Percentiles rank a stretch among this genome's conserved stretches.
Evolutionary conservation across 2,888 invertebrate genomes (phyloP).

Genomic region (Archips xylosteana): DNA sequence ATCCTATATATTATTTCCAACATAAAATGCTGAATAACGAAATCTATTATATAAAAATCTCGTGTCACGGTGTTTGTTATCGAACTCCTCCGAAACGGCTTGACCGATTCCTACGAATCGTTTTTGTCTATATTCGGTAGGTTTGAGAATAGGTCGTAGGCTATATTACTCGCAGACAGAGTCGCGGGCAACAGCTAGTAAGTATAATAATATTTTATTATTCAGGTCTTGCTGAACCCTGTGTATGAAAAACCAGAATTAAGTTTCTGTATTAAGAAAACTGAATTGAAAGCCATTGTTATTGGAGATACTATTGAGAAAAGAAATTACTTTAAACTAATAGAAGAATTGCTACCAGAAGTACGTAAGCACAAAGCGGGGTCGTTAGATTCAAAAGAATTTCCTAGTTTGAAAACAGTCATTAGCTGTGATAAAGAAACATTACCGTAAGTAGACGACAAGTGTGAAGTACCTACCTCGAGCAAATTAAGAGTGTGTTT

Average conservation of each 20-base stretch:
- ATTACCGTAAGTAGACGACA: constrained; percentile 77
- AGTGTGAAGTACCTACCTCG: background rate
- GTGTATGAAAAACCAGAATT: constrained; percentile 90
- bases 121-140: no score
- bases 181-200: background rate
- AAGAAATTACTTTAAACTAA: constrained; percentile 88
- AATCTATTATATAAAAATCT: no score
- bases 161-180: no score
- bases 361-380: constrained; percentile 77
- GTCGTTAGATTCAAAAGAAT: constrained; percentile 69
- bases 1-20: no score
- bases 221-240: constrained; percentile 92
- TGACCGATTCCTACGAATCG: no score
- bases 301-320: constrained; percentile 87
- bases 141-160: no score
- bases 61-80: no score
- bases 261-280: constrained; percentile 90
- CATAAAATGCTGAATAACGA: no score
- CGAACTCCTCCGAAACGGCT: no score
- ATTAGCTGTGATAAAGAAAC: constrained; percentile 83
- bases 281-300: constrained; percentile 88
- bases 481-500: background rate
- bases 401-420: constrained; percentile 84
- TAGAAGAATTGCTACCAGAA: constrained; percentile 87
- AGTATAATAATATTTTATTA: constrained; percentile 26